These are phyloP conservation scores for Coreius guichenoti DNA, from an alignment of 2,797 vertebrate species.

Conservation along the genomic window DNA sequence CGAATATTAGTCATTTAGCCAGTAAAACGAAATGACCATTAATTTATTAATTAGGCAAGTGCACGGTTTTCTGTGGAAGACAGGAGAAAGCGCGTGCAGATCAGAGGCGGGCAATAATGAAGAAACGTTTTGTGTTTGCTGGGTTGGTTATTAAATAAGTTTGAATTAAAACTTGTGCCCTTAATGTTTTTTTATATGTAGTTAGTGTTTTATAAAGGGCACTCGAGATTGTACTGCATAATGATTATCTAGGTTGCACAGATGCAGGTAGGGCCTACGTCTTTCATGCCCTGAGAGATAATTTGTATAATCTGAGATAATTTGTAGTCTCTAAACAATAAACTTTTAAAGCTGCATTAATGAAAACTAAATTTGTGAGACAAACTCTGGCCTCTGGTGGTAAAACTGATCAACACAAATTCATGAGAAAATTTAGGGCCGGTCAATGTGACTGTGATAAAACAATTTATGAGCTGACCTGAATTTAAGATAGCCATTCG, in stretches of 20 bases:
- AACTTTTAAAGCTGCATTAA: background rate
- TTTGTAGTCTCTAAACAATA: background rate
- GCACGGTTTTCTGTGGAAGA: no score
- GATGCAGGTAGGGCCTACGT: no score
- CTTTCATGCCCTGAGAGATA: no score
- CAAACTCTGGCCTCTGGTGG: constrained; percentile 21
- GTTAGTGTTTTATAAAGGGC: background rate
- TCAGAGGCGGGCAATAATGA: no score
- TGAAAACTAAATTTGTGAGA: background rate
- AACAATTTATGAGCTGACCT: background rate
- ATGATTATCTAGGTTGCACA: background rate
- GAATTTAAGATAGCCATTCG: background rate
- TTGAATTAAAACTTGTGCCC: background rate
- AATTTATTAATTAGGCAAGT: no score
- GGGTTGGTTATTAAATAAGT: background rate
- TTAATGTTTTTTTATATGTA: background rate
- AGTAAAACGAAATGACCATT: no score
- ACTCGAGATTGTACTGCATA: background rate
- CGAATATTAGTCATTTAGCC: no score
- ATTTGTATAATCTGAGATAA: no score
- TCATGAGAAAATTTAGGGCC: background rate
- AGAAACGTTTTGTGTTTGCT: no score
- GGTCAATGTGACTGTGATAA: background rate
- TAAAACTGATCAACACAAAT: background rate
- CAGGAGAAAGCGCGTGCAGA: no score